These are phyloP conservation scores for Calosoma granatense DNA, from an alignment of 1,140 invertebrate species.

Conservation along the genomic window DNA sequence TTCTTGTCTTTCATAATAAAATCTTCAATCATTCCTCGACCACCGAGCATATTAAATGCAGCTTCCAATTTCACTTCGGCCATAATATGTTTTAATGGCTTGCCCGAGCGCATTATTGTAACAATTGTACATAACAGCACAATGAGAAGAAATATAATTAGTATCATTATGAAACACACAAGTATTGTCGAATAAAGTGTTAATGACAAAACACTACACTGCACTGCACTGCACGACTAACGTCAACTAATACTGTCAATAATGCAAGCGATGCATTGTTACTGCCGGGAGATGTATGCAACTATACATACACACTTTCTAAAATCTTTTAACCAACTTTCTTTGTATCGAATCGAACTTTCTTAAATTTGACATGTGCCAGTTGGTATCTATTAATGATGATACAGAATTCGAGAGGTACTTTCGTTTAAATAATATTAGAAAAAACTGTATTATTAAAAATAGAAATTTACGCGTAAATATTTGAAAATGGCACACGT, in stretches of 20 bases:
- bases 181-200: not conserved
- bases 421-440: too few species aligned
- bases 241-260: too few species aligned
- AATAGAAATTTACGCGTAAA: too few species aligned
- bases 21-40: slow-evolving; percentile 41
- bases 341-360: not conserved
- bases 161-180: not conserved
- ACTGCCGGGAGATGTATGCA: not conserved
- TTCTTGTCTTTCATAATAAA: slow-evolving; percentile 37
- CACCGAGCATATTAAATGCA: slow-evolving; percentile 42
- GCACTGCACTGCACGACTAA: too few species aligned
- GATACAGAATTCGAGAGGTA: too few species aligned
- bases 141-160: slow-evolving; percentile 11
- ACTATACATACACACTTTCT: not conserved
- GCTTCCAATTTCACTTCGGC: slow-evolving; percentile 38
- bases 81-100: slow-evolving; percentile 24
- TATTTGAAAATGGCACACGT: too few species aligned
- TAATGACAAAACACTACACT: too few species aligned
- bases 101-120: slow-evolving; percentile 23
- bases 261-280: not conserved
- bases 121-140: slow-evolving; percentile 22
- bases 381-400: too few species aligned
- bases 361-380: too few species aligned
- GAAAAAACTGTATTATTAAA: too few species aligned
- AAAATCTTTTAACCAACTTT: not conserved